Evolutionary conservation across 1,140 invertebrate species (phyloP), one percentile per base, ranked within the genome.

Genomic region (Micrasema longulum): DNA sequence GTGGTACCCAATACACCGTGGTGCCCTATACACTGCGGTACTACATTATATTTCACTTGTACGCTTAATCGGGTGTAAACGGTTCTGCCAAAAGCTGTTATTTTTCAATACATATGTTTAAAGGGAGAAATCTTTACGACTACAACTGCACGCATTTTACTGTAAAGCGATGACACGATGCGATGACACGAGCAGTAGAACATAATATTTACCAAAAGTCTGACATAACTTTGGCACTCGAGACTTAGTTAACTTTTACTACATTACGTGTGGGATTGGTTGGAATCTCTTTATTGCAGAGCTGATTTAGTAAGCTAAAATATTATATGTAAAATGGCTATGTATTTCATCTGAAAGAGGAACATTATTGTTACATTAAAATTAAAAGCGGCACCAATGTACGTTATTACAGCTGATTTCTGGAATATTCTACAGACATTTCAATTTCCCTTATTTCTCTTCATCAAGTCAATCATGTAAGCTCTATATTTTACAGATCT

Each of bases 141-240:
- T n/a, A n/a, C n/a, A n/a, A n/a, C n/a, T n/a, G n/a, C n/a, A n/a
- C n/a, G n/a, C n/a, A n/a, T n/a, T n/a, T n/a, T n/a, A n/a, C n/a
- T n/a, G n/a, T n/a, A n/a, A 60, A 12, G 55, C 35, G 16, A 18
- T 60, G 6, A 53, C 50, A 9, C n/a, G 22, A 22, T 11, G 50
- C 43, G 18, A 45, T 45, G 43, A 45, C 18, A 14, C 18, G 14
- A 60, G 31, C 7, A 7, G 16, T 60, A 20, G 26, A 9, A 60
- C 1, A 36, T 43, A 48, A 31, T 48, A 45, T 31, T 14, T 14
- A 38, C 35, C 31, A 72, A 72, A 73, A 69, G 71, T 73, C 71
- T 73, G 71, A 68, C 9, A 55, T 45, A 62, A 67, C 36, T 63
- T 72, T 67, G 68, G 72, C 72, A 74, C 64, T 65, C 35, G 72